Base-by-base conservation (phyloP, 1,140 invertebrate genomes). In the Drosophila paulistorum region DNA sequence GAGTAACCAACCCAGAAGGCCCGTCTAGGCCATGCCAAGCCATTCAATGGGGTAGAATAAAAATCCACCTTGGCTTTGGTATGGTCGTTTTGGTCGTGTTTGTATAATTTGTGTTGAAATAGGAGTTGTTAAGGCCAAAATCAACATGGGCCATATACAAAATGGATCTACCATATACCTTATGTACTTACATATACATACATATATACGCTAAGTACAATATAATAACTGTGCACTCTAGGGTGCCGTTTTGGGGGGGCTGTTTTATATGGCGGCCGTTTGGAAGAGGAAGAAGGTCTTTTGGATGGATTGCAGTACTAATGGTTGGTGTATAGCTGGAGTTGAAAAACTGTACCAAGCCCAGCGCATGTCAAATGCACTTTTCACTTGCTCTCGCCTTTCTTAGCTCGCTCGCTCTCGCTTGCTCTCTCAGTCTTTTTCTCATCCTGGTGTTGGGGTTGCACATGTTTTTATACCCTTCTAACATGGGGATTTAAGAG, bases 291-390 rank as follows among this genome's bases (percentile, higher is more conserved):
- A 51, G 17, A 23, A 51, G 45, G 17, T 51, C 45, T 51, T 23
- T 20, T 23, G 45, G 39, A 7, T 74, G 75, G 61, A 64, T 41
- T 63, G 71, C 48, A 35, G 68, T 63, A 55, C 51, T 65, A 77
- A 39, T 20, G 11, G 62, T 58, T 71, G 41, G 39, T 17, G 60
- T 35, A 65, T 71, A 80, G 68, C 59, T 70, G 72, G 76, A 89
- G 77, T 72, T 77, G 72, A 75, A 87, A 89, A 89, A 89, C 84
- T 89, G 85, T 89, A 89, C 84, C 84, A 89, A 66, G 65, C 71
- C 35, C 67, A 89, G 84, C 84, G 84, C 84, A 90, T 89, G 84
- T 71, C 85, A 79, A 68, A 71, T 84, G 83, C 83, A 89, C 30
- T 65, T 79, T 71, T 55, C 41, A 33, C 65, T 67, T 65, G 37